Conservation (phyloP, 2,797 vertebrate genomes). For the Urocyon cinereoargenteus region DNA sequence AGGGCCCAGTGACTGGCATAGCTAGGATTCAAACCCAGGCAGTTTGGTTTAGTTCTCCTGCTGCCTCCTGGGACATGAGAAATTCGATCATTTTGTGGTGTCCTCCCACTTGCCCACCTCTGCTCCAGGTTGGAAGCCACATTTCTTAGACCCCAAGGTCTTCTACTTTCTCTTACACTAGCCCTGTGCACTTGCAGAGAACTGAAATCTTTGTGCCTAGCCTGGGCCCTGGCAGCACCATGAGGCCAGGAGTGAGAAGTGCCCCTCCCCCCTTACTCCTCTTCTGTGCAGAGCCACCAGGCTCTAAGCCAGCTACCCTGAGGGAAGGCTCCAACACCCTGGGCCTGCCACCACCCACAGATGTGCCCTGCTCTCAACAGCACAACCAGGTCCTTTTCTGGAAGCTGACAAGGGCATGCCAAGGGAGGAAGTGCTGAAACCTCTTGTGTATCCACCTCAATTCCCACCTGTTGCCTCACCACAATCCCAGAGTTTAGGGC, state of each 20-base stretch:
- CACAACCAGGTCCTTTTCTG: background rate
- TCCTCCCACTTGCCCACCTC: too few relatives aligned
- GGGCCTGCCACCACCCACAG: background rate
- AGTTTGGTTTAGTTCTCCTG: too few relatives aligned
- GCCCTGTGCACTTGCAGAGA: rapidly evolving
- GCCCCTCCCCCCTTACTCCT: background rate
- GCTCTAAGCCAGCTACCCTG: background rate
- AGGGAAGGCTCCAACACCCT: background rate
- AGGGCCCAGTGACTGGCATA: background rate
- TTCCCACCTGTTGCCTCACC: too few relatives aligned
- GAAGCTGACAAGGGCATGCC: background rate
- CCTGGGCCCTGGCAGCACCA: background rate
- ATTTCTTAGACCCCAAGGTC: background rate
- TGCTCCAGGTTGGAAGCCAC: background rate
- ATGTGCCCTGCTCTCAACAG: background rate
- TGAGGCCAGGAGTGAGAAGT: background rate
- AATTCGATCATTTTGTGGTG: too few relatives aligned
- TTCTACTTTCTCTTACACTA: background rate
- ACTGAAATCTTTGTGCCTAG: background rate
- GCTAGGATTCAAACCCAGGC: background rate
- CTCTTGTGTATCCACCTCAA: background rate
- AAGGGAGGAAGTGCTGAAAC: background rate
- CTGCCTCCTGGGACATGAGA: background rate
- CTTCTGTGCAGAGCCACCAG: background rate
- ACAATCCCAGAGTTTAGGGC: background rate